Evolutionary conservation across 2,113 vertebrate genomes (phyloP), one percentile per base, ranked within the genome.

Genomic region (Larimichthys crocea): DNA sequence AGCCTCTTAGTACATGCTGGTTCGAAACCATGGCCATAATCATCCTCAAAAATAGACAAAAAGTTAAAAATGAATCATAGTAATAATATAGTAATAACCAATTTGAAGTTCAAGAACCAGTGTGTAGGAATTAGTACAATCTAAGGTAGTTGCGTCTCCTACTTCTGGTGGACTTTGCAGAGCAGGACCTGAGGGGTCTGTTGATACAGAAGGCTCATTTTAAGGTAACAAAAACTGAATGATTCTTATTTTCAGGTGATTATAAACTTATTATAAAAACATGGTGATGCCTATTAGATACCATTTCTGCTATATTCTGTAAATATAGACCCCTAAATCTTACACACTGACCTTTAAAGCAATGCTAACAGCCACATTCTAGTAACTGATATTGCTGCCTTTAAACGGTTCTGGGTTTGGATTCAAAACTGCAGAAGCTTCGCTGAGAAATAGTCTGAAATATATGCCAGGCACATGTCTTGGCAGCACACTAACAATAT

Each of bases 401-500:
- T 44, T 46, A 44, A 50, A 8, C 50, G 10, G 52, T 10, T 72
- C 26, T 57, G 52, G 16, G 10, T 52, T 44, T 49, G 29, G 44
- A 40, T 68, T 10, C 56, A 50, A 42, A 59, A 52, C 6, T 68
- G 48, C 49, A 53, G 29, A 10, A 46, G 35, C 26, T 67, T 48
- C 61, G 57, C 10, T 14, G 52, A 71, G 46, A 29, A 20, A 48
- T 46, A 14, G 44, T 69, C 71, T 74, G 40, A 67, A 8, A 50
- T 73, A 61, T 73, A 15, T 16, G 35, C 20, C 68, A 61, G 68
- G 2, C 46, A n/a, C 12, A 20, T 35, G 61, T 66, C 61, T 61
- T 48, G 53, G 56, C 35, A 73, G 52, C 26, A 53, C 31, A 29
- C 71, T n/a, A 52, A 74, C 19, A 46, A 82, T 65, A 64, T 26